These are phyloP conservation scores for Labrus mixtus DNA, from an alignment of 2,113 vertebrate species.

Conservation along the genomic window DNA sequence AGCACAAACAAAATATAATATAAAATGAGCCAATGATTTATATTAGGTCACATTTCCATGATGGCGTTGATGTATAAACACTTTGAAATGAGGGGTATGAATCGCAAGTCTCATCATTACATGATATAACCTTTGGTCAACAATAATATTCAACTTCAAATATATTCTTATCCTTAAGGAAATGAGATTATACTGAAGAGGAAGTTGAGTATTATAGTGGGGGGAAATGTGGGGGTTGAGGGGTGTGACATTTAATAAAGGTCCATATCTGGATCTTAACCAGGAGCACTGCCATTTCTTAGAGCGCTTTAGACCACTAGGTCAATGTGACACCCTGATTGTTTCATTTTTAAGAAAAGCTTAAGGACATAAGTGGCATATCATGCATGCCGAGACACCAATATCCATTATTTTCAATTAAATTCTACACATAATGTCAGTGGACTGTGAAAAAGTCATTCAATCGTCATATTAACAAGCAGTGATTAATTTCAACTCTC, in stretches of 20 bases:
- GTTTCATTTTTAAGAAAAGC: background rate
- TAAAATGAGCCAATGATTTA: too few relatives aligned
- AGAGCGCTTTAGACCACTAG: background rate
- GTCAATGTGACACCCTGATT: background rate
- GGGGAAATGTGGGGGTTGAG: background rate
- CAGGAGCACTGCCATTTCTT: background rate
- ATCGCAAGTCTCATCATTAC: too few relatives aligned
- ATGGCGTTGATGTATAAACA: too few relatives aligned
- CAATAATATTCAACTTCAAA: too few relatives aligned
- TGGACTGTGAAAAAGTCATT: background rate
- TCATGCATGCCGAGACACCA: background rate
- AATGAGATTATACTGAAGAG: too few relatives aligned
- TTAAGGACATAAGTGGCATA: background rate
- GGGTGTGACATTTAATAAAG: too few relatives aligned
- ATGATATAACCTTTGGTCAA: too few relatives aligned
- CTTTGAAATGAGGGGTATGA: too few relatives aligned
- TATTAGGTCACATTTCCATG: too few relatives aligned
- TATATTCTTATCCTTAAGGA: too few relatives aligned
- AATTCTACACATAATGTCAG: background rate
- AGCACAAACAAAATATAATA: too few relatives aligned
- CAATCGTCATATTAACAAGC: background rate
- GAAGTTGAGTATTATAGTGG: too few relatives aligned
- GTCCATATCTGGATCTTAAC: background rate
- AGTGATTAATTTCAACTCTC: background rate
- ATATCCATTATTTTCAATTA: background rate